These are phyloP conservation scores for Actinernus sp. DNA, from an alignment of 92 coral and sea anemone genomes.

Conservation along the genomic window DNA sequence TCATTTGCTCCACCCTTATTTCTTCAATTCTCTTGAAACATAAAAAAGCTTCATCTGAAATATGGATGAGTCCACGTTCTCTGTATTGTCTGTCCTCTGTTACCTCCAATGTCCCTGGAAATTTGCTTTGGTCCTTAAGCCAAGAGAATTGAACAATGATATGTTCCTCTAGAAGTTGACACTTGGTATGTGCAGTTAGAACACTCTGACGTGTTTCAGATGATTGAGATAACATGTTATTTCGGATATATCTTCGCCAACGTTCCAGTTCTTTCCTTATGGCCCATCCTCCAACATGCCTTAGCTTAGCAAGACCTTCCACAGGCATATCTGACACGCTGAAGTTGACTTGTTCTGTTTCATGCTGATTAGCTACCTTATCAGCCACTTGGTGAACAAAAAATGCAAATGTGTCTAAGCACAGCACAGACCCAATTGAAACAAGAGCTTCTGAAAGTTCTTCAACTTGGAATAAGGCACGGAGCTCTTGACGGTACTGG, in stretches of 20 bases:
- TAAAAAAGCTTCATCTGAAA: constrained; percentile 8
- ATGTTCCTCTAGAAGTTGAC: constrained; percentile 2
- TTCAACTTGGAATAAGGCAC: constrained; percentile 6
- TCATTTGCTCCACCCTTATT: constrained; percentile 2
- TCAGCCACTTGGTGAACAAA: constrained; percentile 11
- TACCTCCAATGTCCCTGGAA: constrained; percentile 14
- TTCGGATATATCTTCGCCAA: neutral
- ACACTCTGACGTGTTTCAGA: constrained; percentile 4
- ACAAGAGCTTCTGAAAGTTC: constrained; percentile 1
- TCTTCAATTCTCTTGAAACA: constrained; percentile 1
- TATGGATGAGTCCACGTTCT: constrained; percentile 29
- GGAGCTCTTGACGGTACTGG: constrained; percentile 10
- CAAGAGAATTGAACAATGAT: constrained; percentile 4
- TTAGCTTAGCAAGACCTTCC: too few species aligned
- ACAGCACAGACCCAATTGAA: constrained; percentile 7
- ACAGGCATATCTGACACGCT: too few species aligned
- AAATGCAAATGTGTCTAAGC: neutral
- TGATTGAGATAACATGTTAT: neutral
- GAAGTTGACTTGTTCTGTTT: constrained; percentile 9
- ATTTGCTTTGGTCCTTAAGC: constrained; percentile 4
- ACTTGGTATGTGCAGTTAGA: neutral
- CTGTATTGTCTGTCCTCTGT: too few species aligned
- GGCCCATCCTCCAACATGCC: too few species aligned
- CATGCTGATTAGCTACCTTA: neutral
- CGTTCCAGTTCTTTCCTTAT: neutral